Base-by-base conservation (phyloP, 1,140 invertebrate genomes). In the Proctacanthus coquilletti region DNA sequence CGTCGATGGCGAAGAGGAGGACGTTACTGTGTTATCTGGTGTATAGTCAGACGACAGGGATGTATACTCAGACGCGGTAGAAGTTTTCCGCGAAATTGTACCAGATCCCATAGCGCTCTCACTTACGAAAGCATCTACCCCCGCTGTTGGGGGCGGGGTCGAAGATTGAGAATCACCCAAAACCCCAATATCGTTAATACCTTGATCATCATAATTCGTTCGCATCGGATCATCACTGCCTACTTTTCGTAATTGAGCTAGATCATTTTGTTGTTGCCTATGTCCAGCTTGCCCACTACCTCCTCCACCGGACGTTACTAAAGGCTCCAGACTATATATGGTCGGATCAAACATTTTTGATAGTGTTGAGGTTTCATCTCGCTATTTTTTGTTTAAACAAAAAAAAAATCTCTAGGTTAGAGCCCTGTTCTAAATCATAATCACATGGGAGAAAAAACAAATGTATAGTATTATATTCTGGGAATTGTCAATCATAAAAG, bases 371-470 rank as follows among this genome's bases (percentile, higher is more conserved):
- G 60, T 62, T 47, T 66, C 63, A 56, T 66, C 63, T 38, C 61
- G 52, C 63, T 65, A 53, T 41, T 25, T 11, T 25, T 40, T 40
- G 10, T 40, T 40, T 34, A 14, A 33, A 35, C 15, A 25, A 35
- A 36, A 34, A 19, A 45, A 43, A 53, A 50, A 62, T 76, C 75
- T 78, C 72, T 77, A 75, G 64, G 75, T 77, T 64, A 71, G 70
- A 63, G 77, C 74, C 47, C 75, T 72, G 63, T 75, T 69, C 63
- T 77, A 75, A 54, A 71, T 69, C 69, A 75, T 75, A 64, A 68
- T 71, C 50, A 68, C 68, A 45, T n/a, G n/a, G n/a, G n/a, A n/a
- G n/a, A n/a, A n/a, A n/a, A n/a, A n/a, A n/a, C n/a, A n/a, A n/a
- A n/a, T n/a, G n/a, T n/a, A n/a, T n/a, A n/a, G n/a, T n/a, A n/a